Evolutionary conservation across 2,113 vertebrate genomes (phyloP), one percentile per base, ranked within the genome.

Genomic region (Halcyon malimbica): DNA sequence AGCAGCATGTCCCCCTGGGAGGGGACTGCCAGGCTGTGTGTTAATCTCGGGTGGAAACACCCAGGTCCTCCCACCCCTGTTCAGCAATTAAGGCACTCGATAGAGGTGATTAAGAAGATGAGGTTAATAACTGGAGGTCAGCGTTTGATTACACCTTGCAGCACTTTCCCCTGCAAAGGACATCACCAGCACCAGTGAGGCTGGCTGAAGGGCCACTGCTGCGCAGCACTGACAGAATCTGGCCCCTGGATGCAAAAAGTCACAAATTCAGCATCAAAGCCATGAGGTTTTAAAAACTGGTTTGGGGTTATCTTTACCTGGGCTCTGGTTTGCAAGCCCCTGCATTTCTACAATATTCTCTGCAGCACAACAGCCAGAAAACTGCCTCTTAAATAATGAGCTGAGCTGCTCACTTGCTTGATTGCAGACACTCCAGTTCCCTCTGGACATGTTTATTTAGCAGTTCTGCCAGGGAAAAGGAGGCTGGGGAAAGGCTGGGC

Each of bases 71-170:
- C 85, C 78, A 50, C 62, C 95, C 80, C 87, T 86, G 87, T 69
- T 79, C 57, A 69, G 90, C 76, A 90, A 93, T 94, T 89, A 83
- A 92, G 65, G 44, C 1, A 0, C 81, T 87, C 71, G 10, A 5
- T 69, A 56, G 87, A 95, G 88, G 28, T 77, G 79, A 95, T 88
- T 86, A 94, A 94, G 77, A 86, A 35, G 67, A 85, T 0, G 5
- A 90, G 85, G 90, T 94, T 95, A 88, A 93, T 92, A 62, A 83
- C 33, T 33, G 50, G 63, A 68, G 83, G 85, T 77, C 90, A 94
- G 88, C 18, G 2, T 76, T 71, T 94, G 70, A 85, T 90, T 83
- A n/a, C 50, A 51, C 82, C 79, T 90, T 31, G 75, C n/a, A 71
- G 63, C 4, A 1, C 44, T 75, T 53, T 87, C 21, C 57, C 48